Conservation (phyloP, 2,113 vertebrate genomes). For the Nothoprocta pentlandii region DNA sequence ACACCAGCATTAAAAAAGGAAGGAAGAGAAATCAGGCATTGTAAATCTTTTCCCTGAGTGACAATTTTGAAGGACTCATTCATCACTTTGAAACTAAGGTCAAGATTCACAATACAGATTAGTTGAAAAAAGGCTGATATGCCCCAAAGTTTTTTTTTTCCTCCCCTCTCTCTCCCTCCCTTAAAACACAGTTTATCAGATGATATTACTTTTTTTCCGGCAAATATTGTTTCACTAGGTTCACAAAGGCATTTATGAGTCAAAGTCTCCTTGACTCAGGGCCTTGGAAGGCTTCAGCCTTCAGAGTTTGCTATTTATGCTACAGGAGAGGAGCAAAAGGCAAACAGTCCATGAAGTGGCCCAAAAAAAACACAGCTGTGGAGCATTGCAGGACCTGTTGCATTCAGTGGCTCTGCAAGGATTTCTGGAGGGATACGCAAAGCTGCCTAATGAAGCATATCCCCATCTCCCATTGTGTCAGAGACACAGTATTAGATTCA, state of each 20-base stretch:
- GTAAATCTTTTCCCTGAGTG: slow-evolving; percentile 28
- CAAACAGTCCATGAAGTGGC: background rate
- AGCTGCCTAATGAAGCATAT: background rate
- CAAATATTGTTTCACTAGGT: slow-evolving; percentile 12
- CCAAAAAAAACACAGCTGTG: background rate
- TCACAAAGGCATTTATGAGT: background rate
- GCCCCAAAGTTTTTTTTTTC: slow-evolving; percentile 10
- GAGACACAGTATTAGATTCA: background rate
- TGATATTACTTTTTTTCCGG: slow-evolving; percentile 14
- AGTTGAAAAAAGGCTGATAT: slow-evolving; percentile 21
- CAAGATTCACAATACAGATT: background rate
- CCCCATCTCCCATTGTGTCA: background rate
- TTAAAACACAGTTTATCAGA: background rate
- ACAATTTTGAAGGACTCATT: slow-evolving; percentile 18
- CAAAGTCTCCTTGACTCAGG: background rate
- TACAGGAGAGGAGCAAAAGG: background rate
- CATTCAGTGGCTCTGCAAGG: background rate
- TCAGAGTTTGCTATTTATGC: background rate
- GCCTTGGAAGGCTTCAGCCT: background rate
- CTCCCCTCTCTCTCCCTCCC: background rate
- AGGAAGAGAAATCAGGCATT: background rate
- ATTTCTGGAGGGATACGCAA: background rate
- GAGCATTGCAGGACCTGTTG: background rate
- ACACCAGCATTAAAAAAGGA: background rate
- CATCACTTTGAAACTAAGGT: slow-evolving; percentile 16